These are phyloP conservation scores for Steinernema khuongi DNA, from an alignment of 1,140 invertebrate species.

Conservation along the genomic window DNA sequence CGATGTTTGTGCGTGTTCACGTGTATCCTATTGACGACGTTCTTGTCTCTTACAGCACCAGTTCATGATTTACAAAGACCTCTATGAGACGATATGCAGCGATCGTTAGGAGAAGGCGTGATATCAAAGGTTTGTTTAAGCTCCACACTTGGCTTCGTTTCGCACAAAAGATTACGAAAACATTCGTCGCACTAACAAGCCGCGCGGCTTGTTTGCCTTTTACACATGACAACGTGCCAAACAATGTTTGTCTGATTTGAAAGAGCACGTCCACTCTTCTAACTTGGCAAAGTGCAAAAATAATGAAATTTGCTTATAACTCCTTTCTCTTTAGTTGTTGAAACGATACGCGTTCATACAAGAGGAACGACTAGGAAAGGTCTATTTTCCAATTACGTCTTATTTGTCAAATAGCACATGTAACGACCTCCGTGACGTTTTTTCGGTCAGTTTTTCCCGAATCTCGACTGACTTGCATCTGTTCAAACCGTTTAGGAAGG, in stretches of 20 bases:
- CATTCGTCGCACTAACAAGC: not conserved
- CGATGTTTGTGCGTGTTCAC: no score
- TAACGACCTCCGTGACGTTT: conserved; percentile 21
- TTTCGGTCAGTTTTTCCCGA: conserved; percentile 17
- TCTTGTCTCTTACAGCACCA: not conserved
- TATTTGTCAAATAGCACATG: conserved; percentile 10
- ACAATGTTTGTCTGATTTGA: no score
- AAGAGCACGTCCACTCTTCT: no score
- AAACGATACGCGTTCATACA: conserved; percentile 26
- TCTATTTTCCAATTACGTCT: conserved; percentile 25
- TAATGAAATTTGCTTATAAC: conserved; percentile 17
- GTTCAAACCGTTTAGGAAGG: not conserved
- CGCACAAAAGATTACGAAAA: not conserved
- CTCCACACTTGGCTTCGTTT: no score
- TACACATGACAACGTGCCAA: no score
- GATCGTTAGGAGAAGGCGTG: not conserved
- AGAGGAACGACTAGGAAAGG: conserved; percentile 20
- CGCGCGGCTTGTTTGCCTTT: no score
- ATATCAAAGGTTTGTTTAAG: not conserved
- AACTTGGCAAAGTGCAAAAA: conserved; percentile 4
- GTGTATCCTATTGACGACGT: not conserved
- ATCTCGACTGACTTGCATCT: not conserved
- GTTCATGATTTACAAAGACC: not conserved
- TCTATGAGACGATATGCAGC: not conserved
- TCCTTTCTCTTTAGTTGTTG: conserved; percentile 15